Percentiles rank a stretch among this genome's conserved stretches.
Evolutionary conservation across 2,888 invertebrate species (phyloP).

Genomic region (Drosophila hawaiiensis): DNA sequence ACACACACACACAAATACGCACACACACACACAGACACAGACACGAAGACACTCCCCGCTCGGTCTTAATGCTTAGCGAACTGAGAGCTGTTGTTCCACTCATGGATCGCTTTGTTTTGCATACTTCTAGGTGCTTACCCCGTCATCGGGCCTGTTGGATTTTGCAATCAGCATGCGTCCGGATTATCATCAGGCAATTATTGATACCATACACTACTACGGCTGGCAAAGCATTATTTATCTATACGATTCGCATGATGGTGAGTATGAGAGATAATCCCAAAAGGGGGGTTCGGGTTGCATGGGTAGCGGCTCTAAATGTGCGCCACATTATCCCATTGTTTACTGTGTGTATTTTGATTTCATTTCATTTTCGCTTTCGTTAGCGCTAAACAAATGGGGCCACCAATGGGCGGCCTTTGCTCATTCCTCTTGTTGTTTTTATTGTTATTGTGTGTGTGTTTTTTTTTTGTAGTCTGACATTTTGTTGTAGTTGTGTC

Average conservation of each 20-base stretch:
- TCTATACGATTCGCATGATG: slow-evolving; percentile 92
- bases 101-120: slow-evolving; percentile 64
- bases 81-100: slow-evolving; percentile 40
- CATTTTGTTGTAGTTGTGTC: slow-evolving; percentile 35
- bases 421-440: slow-evolving; percentile 7
- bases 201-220: slow-evolving; percentile 97
- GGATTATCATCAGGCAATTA: slow-evolving; percentile 97
- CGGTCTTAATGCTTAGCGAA: slow-evolving; percentile 5
- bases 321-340: slow-evolving; percentile 52
- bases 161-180: slow-evolving; percentile 97
- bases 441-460: slow-evolving; percentile 17
- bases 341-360: slow-evolving; percentile 66
- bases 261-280: slow-evolving; percentile 86
- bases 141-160: slow-evolving; percentile 95
- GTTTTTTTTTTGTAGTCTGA: slow-evolving; percentile 9
- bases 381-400: slow-evolving; percentile 64
- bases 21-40: background rate
- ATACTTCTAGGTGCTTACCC: slow-evolving; percentile 90
- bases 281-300: background rate
- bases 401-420: slow-evolving; percentile 45
- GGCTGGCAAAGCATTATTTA: slow-evolving; percentile 93
- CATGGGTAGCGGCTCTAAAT: background rate
- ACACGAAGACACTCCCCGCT: background rate
- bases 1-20: background rate
- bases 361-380: slow-evolving; percentile 73